phyloP scores from a whole-genome alignment of 2,888 invertebrate genomes.

The Habroteleia sp. region DNA sequence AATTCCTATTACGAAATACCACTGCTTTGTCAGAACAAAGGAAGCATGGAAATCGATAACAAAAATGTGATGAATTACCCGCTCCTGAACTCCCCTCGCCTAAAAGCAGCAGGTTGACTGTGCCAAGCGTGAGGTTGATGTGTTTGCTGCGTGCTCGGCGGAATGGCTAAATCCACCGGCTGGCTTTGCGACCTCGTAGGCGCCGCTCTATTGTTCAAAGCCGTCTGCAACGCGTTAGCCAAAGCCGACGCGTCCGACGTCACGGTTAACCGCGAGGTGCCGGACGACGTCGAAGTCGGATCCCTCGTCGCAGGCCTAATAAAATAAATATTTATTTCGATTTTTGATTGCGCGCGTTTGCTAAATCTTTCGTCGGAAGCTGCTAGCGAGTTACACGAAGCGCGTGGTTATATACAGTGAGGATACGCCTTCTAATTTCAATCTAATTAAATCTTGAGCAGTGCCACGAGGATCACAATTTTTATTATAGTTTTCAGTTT shows the following conservation, averaged over 20 bases:
- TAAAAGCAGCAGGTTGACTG: constrained; percentile 78
- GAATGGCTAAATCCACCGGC: constrained; percentile 80
- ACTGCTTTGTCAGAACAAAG: neutral
- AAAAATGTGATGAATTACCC: constrained; percentile 69
- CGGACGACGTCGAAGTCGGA: constrained; percentile 75
- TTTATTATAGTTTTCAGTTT: too few species aligned
- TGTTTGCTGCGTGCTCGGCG: constrained; percentile 68
- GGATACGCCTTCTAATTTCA: constrained; percentile 71
- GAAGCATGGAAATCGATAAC: constrained; percentile 22
- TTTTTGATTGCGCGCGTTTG: neutral
- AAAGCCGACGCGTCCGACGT: constrained; percentile 77
- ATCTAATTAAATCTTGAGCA: constrained; percentile 73
- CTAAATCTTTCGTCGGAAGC: constrained; percentile 20
- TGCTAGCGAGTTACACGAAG: constrained; percentile 72
- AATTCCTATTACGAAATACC: too few species aligned
- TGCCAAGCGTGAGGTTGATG: constrained; percentile 76
- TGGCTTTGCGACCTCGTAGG: constrained; percentile 82
- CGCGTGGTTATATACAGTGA: constrained; percentile 73
- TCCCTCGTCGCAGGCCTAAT: constrained; percentile 75
- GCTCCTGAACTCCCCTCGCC: constrained; percentile 77
- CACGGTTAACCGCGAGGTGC: constrained; percentile 76
- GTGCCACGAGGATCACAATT: constrained; percentile 62
- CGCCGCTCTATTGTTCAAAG: constrained; percentile 73
- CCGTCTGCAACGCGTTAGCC: constrained; percentile 75
- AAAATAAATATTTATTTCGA: constrained; percentile 55